phyloP scores from a whole-genome alignment of 2,113 vertebrate species.

The Callospermophilus lateralis region DNA sequence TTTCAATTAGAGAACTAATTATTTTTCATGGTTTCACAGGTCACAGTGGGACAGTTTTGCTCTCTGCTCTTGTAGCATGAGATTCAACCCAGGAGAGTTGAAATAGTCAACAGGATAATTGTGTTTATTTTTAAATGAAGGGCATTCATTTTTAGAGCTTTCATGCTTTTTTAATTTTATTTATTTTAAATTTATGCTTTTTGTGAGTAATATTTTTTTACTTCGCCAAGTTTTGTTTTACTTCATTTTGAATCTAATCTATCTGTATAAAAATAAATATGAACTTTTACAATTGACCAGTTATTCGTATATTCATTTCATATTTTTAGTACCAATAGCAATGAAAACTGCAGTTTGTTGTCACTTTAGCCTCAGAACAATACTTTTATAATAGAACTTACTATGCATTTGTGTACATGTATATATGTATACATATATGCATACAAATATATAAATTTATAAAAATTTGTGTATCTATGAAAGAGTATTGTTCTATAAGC shows the following conservation, averaged over 20 bases:
- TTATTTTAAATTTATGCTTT: constrained; percentile 12
- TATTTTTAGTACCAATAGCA: background rate
- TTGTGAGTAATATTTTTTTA: background rate
- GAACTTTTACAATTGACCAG: background rate
- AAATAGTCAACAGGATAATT: constrained; percentile 51
- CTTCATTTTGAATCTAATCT: constrained; percentile 22
- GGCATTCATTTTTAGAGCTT: background rate
- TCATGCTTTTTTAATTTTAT: background rate
- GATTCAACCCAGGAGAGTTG: constrained; percentile 27
- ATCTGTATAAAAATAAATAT: constrained; percentile 18
- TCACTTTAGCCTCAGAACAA: background rate
- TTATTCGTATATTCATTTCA: constrained; percentile 45
- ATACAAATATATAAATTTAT: too few species aligned
- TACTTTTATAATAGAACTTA: background rate
- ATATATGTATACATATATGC: background rate
- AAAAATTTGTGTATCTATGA: background rate
- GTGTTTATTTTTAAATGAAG: constrained; percentile 61
- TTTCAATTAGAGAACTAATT: constrained; percentile 80
- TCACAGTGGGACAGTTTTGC: constrained; percentile 68
- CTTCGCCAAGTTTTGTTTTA: background rate
- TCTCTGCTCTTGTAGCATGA: background rate
- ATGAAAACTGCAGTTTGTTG: background rate
- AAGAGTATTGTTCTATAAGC: background rate
- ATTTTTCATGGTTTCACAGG: constrained; percentile 73
- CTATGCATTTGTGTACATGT: background rate